Evolutionary conservation across 2,888 invertebrate species (phyloP).

Genomic region (Volucella inflata): DNA sequence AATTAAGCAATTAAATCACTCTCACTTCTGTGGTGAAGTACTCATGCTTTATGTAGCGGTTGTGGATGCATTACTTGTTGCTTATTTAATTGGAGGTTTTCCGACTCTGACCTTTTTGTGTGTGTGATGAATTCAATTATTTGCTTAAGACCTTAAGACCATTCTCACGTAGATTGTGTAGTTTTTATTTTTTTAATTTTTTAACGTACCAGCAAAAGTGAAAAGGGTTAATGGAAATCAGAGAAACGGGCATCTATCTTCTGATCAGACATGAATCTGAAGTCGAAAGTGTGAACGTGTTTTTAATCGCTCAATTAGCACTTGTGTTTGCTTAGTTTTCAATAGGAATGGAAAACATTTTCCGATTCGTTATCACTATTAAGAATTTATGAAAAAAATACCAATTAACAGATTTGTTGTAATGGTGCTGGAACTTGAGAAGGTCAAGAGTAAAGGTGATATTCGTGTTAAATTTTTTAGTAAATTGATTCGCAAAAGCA

Average conservation of each 20-base stretch:
- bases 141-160: slow-evolving; percentile 2
- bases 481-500: too few relatives aligned
- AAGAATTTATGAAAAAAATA: not conserved
- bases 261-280: not conserved
- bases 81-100: slow-evolving; percentile 45
- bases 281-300: slow-evolving; percentile 34
- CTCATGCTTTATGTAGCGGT: not conserved
- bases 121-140: slow-evolving; percentile 41
- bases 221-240: slow-evolving; percentile 36
- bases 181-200: slow-evolving; percentile 9
- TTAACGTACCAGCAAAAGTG: slow-evolving; percentile 13
- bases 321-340: slow-evolving; percentile 34
- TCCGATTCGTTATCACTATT: slow-evolving; percentile 1
- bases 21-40: slow-evolving; percentile 14
- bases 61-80: slow-evolving; percentile 12
- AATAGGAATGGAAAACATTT: slow-evolving; percentile 1
- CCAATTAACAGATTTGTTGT: slow-evolving; percentile 21
- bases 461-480: not conserved
- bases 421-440: not conserved
- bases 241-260: slow-evolving; percentile 3
- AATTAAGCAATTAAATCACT: slow-evolving; percentile 61
- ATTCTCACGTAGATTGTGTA: slow-evolving; percentile 11
- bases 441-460: slow-evolving; percentile 26
- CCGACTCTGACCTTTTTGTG: slow-evolving; percentile 38
- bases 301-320: slow-evolving; percentile 39